A percentile compares a stretch with the other conserved stretches of the same genome.
Conservation (phyloP, 1,140 invertebrate genomes). For the Drosophila serrata region DNA sequence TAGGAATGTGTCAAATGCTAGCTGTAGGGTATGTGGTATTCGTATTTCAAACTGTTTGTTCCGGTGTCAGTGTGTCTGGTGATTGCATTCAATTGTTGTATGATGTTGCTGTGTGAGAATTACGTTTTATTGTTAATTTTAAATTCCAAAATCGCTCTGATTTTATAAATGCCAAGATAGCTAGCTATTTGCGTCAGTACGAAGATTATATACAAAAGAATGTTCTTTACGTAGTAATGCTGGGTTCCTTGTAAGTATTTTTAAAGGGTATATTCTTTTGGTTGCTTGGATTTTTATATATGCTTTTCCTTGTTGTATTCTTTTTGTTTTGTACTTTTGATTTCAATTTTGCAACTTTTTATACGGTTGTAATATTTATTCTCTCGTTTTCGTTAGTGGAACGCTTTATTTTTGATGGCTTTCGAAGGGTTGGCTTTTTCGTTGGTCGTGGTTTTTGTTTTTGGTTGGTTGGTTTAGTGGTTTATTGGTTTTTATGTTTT, state of each 20-base stretch:
- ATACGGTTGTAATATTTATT: constrained; percentile 27
- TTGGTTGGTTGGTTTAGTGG: not conserved
- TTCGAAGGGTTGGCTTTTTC: constrained; percentile 25
- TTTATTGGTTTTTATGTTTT: not conserved
- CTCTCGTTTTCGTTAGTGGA: constrained; percentile 32
- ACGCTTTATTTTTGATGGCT: constrained; percentile 14
- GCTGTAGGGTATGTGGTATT: constrained; percentile 84
- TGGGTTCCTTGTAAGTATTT: not conserved
- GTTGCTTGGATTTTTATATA: constrained; percentile 23
- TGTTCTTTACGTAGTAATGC: not conserved
- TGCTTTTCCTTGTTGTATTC: constrained; percentile 16
- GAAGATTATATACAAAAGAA: constrained; percentile 7
- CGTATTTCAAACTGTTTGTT: constrained; percentile 85
- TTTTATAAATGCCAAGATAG: not conserved
- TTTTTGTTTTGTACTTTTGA: constrained; percentile 81
- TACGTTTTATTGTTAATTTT: not conserved
- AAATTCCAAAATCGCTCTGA: not conserved
- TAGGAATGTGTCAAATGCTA: constrained; percentile 53
- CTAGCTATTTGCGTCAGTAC: not conserved
- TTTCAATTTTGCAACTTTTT: constrained; percentile 67
- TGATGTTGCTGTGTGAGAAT: constrained; percentile 60
- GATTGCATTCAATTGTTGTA: constrained; percentile 49
- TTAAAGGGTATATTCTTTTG: constrained; percentile 9
- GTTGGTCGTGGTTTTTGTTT: constrained; percentile 26
- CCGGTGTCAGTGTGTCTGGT: constrained; percentile 84